Evolutionary conservation across 2,888 invertebrate species (phyloP), one percentile per base, ranked within the genome.

Genomic region (Trilocha varians): DNA sequence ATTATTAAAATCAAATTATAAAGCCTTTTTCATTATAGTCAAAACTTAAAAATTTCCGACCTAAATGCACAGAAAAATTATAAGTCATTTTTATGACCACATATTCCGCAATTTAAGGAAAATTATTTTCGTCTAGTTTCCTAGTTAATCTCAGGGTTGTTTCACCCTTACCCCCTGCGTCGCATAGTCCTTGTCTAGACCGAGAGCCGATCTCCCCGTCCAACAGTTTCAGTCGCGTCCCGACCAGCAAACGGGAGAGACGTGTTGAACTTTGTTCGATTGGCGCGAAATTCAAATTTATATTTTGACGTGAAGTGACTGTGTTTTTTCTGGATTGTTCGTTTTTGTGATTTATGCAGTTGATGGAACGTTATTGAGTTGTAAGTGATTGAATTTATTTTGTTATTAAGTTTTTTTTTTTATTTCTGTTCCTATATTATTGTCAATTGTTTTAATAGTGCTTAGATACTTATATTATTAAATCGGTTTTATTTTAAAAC

Each of bases 161-260:
- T 70, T 70, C 55, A 59, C 65, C 65, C 64, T 46, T 47, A 44
- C 56, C 42, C 43, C 44, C 39, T 46, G 42, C 42, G 53, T 55
- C 43, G 53, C 53, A 49, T 57, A 59, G 58, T 62, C 69, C 70
- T 67, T 68, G 82, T 79, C 80, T 82, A 80, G 82, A 79, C 82
- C 65, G 54, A 6, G 25, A 25, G 25, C 25, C 25, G 11, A 25
- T 48, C 57, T 55, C 50, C 55, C 66, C 64, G 65, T 64, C 64
- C 54, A 52, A 48, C 48, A 53, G 60, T 65, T 62, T 25, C 25
- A 84, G 84, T 82, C 65, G 64, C 53, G 62, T 59, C 59, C 54
- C 49, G 62, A 52, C 67, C 46, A 49, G 59, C 53, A 65, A 6
- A 36, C 47, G 61, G 62, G 62, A 43, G 65, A 67, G 68, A 50